Percentiles rank a stretch among this genome's conserved stretches.
Evolutionary conservation across 1,140 invertebrate species (phyloP).

Genomic region (Phymorhynchus buccinoides): DNA sequence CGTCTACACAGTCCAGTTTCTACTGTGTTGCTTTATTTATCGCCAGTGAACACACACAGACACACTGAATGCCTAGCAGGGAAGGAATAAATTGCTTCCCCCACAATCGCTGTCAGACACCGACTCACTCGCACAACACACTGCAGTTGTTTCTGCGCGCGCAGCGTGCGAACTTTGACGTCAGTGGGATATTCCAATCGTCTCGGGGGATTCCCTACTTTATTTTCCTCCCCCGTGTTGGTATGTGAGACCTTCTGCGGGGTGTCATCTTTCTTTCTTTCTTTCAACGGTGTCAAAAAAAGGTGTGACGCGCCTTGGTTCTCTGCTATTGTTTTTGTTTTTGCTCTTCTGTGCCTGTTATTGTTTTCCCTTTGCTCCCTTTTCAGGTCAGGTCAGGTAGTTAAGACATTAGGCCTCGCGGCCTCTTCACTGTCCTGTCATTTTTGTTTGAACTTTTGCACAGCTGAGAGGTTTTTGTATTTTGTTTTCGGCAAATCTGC

Average conservation of each 20-base stretch:
- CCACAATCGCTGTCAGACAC: not conserved
- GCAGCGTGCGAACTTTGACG: conserved; percentile 30
- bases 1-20: not conserved
- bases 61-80: not conserved
- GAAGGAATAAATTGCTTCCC: not conserved
- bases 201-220: conserved; percentile 8
- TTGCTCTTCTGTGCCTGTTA: not conserved
- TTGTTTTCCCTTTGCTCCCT: not conserved
- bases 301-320: not conserved
- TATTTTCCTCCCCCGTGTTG: not conserved
- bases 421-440: not conserved
- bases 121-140: conserved; percentile 10
- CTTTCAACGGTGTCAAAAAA: no score
- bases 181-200: conserved; percentile 18
- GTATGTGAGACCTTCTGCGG: not conserved
- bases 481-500: no score
- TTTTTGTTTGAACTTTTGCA: no score
- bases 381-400: no score
- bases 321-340: not conserved
- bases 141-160: conserved; percentile 34
- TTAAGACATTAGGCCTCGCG: no score
- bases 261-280: no score
- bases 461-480: no score
- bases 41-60: not conserved
- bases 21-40: not conserved